Percentiles rank a stretch among this genome's conserved stretches.
Conservation (phyloP, 2,888 invertebrate species). For the Lapara coniferarum region DNA sequence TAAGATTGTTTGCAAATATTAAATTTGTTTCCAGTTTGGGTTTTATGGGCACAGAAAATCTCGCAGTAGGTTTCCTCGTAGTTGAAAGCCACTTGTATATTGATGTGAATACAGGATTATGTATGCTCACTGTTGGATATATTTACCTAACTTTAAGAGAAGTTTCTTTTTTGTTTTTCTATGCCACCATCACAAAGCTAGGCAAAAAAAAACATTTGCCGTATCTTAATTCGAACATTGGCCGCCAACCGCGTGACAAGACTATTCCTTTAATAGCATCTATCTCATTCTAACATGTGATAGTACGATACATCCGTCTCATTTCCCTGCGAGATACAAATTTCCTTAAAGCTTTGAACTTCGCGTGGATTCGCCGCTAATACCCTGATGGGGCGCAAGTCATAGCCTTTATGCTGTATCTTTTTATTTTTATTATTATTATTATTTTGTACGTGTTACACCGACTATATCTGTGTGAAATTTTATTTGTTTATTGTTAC, state of each 20-base stretch:
- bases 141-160: too few species aligned
- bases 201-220: not conserved
- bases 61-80: too few species aligned
- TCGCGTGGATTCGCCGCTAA: conserved; percentile 39
- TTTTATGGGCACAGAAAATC: too few species aligned
- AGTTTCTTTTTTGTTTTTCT: too few species aligned
- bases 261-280: conserved; percentile 19
- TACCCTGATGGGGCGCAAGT: conserved; percentile 35
- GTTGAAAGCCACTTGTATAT: too few species aligned
- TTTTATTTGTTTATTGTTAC: too few species aligned
- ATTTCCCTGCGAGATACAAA: conserved; percentile 41
- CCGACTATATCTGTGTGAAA: too few species aligned
- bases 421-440: not conserved
- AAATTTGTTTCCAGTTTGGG: too few species aligned
- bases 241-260: conserved; percentile 25
- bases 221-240: conserved; percentile 29
- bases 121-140: too few species aligned
- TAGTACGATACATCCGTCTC: conserved; percentile 31
- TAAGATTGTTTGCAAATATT: too few species aligned
- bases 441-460: not conserved
- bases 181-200: too few species aligned
- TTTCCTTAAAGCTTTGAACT: conserved; percentile 40
- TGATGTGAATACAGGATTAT: too few species aligned
- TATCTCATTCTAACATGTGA: conserved; percentile 30
- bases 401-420: not conserved